phyloP scores from a whole-genome alignment of 1,140 invertebrate species.

The Cyphomyrmex costatus region DNA sequence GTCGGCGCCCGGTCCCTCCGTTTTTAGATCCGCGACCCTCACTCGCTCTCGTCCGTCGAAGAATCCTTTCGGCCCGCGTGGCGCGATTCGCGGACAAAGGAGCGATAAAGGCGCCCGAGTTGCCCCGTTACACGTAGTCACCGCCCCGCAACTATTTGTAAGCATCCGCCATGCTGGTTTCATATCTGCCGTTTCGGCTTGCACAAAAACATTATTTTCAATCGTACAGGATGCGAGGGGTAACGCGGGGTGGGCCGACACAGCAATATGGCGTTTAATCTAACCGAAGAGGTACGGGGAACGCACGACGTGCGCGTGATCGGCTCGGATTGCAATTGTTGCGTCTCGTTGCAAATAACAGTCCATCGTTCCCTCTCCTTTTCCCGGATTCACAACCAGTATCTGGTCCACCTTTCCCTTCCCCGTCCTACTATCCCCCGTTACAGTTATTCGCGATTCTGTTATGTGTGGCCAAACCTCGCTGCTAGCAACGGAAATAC shows the following conservation, averaged over 20 bases:
- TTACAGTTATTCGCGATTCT: slow-evolving; percentile 14
- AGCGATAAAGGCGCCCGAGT: slow-evolving; percentile 63
- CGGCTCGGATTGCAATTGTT: slow-evolving; percentile 81
- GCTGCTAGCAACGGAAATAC: slow-evolving; percentile 70
- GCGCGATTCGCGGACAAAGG: slow-evolving; percentile 79
- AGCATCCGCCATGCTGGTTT: slow-evolving; percentile 86
- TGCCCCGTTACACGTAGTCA: slow-evolving; percentile 73
- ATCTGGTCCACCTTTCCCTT: neutral
- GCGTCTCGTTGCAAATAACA: slow-evolving; percentile 84
- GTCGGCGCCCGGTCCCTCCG: slow-evolving; percentile 28
- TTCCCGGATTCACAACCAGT: neutral
- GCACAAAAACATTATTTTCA: slow-evolving; percentile 84
- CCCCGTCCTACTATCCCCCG: neutral
- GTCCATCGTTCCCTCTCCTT: slow-evolving; percentile 53
- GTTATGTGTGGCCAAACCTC: slow-evolving; percentile 39
- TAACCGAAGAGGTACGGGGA: slow-evolving; percentile 8
- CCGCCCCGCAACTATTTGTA: slow-evolving; percentile 86
- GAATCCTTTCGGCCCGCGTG: slow-evolving; percentile 76
- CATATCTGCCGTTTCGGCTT: slow-evolving; percentile 83
- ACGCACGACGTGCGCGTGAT: slow-evolving; percentile 35
- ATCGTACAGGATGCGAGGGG: slow-evolving; percentile 38
- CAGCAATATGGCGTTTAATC: slow-evolving; percentile 80
- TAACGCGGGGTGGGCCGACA: neutral
- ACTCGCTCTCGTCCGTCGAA: slow-evolving; percentile 56
- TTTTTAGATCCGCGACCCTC: slow-evolving; percentile 31